Evolutionary conservation across 2,797 vertebrate species (phyloP), one percentile per base, ranked within the genome.

Genomic region (Phrynocephalus guinanensis): DNA sequence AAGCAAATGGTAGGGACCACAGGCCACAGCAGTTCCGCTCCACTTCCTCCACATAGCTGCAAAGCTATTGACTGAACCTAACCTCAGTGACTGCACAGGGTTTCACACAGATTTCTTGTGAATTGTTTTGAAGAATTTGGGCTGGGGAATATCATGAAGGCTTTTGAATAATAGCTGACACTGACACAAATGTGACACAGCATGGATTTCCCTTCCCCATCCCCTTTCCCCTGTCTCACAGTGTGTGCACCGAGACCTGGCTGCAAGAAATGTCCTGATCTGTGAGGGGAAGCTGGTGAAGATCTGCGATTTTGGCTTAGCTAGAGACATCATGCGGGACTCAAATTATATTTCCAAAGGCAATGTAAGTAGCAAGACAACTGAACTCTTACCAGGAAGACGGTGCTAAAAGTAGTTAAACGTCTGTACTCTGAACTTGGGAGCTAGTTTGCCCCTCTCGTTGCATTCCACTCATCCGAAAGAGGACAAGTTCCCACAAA

Each of bases 331-430:
- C 95, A 98, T 99, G 98, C 97, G 98, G 1, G 99, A 99, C 93
- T 98, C 98, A 63, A 99, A 99, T 96, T 99, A 99, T 87, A 99
- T 99, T 95, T 99, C 99, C 88, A 99, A 99, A 97, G 99, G 99
- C 97, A 99, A 97, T 0, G 99, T 99, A 93, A 98, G 99, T 98
- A 78, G 33, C 83, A 44, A 33, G 52, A 90, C 70, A 24, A 60
- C 0, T 0, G 60, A 24, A 24, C 63, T 60, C 9, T 60, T 6
- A 68, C 67, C 72, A 9, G 18, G 70, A 48, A 30, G 6, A 28
- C 2, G 3, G 9, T 20, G 44, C n/a, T 68, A 44, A 73, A 52
- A 30, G 1, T 26, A 3, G 3, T 33, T 73, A 73, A 56, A 52
- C 15, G 4, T 77, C 16, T 76, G 50, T 18, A 44, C 24, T 48